Evolutionary conservation across 2,797 vertebrate species (phyloP), one percentile per base, ranked within the genome.

Genomic region (Spheniscus humboldti): DNA sequence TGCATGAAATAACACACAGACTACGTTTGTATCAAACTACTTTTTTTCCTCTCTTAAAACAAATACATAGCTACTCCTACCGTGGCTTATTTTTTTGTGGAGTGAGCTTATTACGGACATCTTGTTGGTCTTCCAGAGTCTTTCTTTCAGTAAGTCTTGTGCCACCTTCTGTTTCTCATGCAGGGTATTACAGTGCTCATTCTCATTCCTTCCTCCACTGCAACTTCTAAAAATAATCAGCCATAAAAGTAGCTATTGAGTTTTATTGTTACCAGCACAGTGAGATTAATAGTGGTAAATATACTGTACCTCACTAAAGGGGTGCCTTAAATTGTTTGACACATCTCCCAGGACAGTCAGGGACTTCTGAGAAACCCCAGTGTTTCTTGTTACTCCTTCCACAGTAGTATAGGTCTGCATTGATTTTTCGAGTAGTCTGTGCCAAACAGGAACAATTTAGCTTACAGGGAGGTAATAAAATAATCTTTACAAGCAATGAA

Each of bases 391-490:
- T 97, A 95, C 78, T 94, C 72, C 60, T 93, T 94, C 81, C 66
- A 83, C 33, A 6, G 45, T 60, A 64, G 60, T 91, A 86, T 43
- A 33, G 60, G 60, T 88, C 41, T 95, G 68, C 92, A 97, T 96
- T 95, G 95, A 97, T 97, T 96, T 97, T 97, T 97, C 95, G 95
- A 94, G 72, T 86, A 64, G 78, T 55, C 90, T 86, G 37, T 97
- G 94, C 95, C 96, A 97, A 96, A 94, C 78, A 96, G 91, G 84
- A 95, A 94, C 95, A 96, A 97, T 96, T 94, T 93, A 80, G 71
- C 60, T 94, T 45, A 27, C 43, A 77, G 41, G 60, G 86, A 93
- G 88, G 86, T 91, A 95, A 91, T 96, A 95, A 96, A 96, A 92
- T 91, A 92, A 71, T 87, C 71, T 95, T 93, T 93, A 72, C n/a